Evolutionary conservation across 1,140 invertebrate species (phyloP).

Genomic region (Drosophila takahashii): DNA sequence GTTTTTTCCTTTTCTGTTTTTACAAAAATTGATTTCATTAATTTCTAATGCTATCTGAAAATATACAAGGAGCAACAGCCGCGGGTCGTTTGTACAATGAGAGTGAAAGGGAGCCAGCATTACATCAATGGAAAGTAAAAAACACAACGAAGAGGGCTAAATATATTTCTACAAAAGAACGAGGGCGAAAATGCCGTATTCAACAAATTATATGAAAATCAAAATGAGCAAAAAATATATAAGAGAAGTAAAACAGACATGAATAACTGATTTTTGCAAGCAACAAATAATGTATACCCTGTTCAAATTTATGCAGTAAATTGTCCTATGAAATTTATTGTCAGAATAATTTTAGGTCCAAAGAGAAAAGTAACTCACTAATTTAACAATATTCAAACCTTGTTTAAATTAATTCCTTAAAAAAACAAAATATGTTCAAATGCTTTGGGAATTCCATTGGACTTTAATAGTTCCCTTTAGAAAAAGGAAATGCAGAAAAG

Average conservation of each 20-base stretch:
- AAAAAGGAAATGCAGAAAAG: not conserved
- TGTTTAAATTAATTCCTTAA: not conserved
- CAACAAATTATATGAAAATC: constrained; percentile 61
- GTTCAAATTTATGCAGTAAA: not conserved
- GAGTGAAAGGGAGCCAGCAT: constrained; percentile 5
- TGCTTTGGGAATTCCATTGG: not conserved
- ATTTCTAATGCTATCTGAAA: constrained; percentile 80
- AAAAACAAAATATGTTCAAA: not conserved
- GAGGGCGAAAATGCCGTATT: constrained; percentile 7
- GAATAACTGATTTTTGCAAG: constrained; percentile 8
- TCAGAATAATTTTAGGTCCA: not conserved
- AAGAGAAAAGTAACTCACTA: too few relatives aligned
- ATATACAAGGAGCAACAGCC: constrained; percentile 61
- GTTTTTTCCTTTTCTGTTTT: constrained; percentile 36
- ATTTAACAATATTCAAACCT: not conserved
- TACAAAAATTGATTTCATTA: constrained; percentile 78
- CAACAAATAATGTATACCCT: constrained; percentile 1
- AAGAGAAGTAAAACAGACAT: constrained; percentile 25
- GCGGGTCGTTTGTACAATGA: constrained; percentile 46
- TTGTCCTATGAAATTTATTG: not conserved
- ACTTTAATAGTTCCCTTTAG: not conserved
- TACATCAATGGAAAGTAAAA: constrained; percentile 60
- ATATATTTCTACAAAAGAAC: constrained; percentile 46
- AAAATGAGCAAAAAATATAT: constrained; percentile 34
- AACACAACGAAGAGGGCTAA: constrained; percentile 28